Evolutionary conservation across 2,797 vertebrate species (phyloP).

Genomic region (Cossypha dichroa): DNA sequence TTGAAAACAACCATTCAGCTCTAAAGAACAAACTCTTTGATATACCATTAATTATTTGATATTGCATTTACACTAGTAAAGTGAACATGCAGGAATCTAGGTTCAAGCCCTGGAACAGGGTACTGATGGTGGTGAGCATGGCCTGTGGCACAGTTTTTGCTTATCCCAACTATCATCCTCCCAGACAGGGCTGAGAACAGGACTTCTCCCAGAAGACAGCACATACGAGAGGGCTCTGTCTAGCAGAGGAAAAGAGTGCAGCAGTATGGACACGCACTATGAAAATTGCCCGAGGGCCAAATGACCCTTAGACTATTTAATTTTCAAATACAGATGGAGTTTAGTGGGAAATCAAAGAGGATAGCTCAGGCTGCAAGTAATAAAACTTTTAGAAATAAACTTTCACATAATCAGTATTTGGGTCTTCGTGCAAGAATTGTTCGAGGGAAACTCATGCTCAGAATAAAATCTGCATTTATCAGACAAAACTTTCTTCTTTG

Average conservation of each 20-base stretch:
- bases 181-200: neutral
- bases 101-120: neutral
- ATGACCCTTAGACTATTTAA: neutral
- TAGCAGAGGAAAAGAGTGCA: neutral
- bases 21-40: neutral
- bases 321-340: neutral
- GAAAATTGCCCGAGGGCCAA: neutral
- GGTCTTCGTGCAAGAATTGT: neutral
- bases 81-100: neutral
- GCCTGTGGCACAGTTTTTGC: neutral
- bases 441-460: neutral
- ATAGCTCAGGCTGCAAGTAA: neutral
- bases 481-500: neutral
- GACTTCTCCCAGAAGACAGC: neutral
- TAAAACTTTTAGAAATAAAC: neutral
- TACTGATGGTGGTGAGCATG: neutral
- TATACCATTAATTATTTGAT: neutral
- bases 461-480: neutral
- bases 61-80: neutral
- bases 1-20: neutral
- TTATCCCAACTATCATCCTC: neutral
- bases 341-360: neutral
- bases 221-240: neutral
- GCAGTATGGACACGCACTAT: rapidly evolving
- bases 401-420: neutral